Percentiles rank a stretch among this genome's conserved stretches.
phyloP scores from a whole-genome alignment of 2,888 invertebrate species.

The Cataglyphis albicans region DNA sequence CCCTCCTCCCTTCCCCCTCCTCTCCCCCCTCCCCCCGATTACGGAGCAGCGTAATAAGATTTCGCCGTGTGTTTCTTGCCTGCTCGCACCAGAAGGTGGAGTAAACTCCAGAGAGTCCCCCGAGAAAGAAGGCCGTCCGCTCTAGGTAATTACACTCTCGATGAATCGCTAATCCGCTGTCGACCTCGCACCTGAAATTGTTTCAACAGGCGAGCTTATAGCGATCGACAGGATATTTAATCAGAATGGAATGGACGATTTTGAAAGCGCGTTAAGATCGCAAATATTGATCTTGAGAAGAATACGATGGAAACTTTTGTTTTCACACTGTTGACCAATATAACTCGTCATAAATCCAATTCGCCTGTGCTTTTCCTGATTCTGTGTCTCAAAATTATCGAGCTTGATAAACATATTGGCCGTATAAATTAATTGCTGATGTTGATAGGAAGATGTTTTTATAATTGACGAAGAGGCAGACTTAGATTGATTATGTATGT shows the following conservation, averaged over 20 bases:
- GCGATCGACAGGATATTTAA: constrained; percentile 12
- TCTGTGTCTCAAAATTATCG: background rate
- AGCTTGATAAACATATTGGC: background rate
- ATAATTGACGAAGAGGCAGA: background rate
- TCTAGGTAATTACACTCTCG: constrained; percentile 49
- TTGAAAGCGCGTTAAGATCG: constrained; percentile 12
- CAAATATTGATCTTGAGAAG: background rate
- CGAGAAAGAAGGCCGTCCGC: constrained; percentile 61
- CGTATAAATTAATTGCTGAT: background rate
- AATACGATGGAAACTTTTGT: background rate
- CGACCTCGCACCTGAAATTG: constrained; percentile 44
- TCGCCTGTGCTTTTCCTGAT: background rate
- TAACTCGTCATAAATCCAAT: background rate
- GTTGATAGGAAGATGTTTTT: background rate
- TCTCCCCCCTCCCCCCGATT: background rate
- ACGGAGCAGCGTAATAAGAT: constrained; percentile 68
- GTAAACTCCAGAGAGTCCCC: constrained; percentile 51
- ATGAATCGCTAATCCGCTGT: constrained; percentile 35
- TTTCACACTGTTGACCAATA: background rate
- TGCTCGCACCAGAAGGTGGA: constrained; percentile 42
- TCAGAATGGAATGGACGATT: constrained; percentile 17
- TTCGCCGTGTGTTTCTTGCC: constrained; percentile 62
- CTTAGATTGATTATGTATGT: background rate
- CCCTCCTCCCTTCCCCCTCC: background rate
- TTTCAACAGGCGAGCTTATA: constrained; percentile 39